phyloP scores from a whole-genome alignment of 1,140 invertebrate species.

The Drosophila oshimai region DNA sequence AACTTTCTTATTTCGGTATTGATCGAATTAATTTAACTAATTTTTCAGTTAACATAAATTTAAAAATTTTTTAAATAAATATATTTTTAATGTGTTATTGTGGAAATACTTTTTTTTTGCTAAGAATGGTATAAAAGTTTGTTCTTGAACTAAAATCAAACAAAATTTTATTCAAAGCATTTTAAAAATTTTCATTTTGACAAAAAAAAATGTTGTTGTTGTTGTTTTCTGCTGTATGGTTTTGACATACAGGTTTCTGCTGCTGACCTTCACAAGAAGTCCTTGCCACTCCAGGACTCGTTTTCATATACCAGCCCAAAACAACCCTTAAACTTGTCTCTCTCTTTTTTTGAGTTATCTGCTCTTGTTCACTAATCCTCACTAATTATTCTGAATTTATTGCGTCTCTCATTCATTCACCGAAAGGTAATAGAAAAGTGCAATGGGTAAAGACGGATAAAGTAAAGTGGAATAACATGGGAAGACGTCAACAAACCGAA shows the following conservation, averaged over 20 bases:
- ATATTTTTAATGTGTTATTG: no score
- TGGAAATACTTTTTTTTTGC: no score
- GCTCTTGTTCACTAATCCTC: background rate
- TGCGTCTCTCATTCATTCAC: background rate
- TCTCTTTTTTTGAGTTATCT: background rate
- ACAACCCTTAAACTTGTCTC: constrained; percentile 9
- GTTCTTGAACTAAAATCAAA: no score
- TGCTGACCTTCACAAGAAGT: constrained; percentile 31
- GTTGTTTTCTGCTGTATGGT: background rate
- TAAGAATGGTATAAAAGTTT: no score
- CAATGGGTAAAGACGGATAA: background rate
- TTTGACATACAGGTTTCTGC: background rate
- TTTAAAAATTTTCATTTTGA: no score
- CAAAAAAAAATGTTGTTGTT: background rate
- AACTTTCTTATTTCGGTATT: no score
- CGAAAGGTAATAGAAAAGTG: background rate
- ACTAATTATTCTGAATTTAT: background rate
- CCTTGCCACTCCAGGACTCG: constrained; percentile 28
- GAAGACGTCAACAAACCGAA: constrained; percentile 51
- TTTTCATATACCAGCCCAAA: background rate
- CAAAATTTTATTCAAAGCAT: no score
- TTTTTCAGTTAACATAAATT: no score
- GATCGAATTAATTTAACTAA: no score
- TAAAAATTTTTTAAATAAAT: no score
- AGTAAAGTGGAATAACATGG: background rate